These are phyloP conservation scores for Drosophila prosaltans DNA, from an alignment of 1,140 invertebrate genomes.

Conservation along the genomic window DNA sequence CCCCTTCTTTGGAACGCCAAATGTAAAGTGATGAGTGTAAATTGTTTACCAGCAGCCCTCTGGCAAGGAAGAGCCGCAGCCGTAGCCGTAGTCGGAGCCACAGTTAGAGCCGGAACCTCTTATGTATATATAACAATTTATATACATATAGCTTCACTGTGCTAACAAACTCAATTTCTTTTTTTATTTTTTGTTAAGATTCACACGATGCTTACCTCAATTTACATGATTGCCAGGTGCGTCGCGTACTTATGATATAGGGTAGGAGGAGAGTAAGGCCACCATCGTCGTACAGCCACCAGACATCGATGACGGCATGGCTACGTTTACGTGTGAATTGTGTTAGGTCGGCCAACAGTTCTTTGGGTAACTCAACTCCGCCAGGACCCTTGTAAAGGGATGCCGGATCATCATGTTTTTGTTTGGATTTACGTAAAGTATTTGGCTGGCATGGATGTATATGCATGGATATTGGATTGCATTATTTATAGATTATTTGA, in stretches of 20 bases:
- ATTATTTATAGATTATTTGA: not conserved
- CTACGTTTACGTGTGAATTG: slow-evolving; percentile 90
- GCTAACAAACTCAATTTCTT: not conserved
- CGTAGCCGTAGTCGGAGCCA: not conserved
- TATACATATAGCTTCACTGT: not conserved
- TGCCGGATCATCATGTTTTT: slow-evolving; percentile 79
- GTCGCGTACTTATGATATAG: slow-evolving; percentile 94
- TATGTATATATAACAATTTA: too few species aligned
- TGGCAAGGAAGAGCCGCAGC: not conserved
- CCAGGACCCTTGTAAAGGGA: slow-evolving; percentile 83
- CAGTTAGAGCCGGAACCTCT: too few species aligned
- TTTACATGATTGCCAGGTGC: slow-evolving; percentile 93
- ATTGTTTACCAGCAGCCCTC: not conserved
- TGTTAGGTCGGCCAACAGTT: slow-evolving; percentile 87
- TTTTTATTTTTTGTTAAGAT: slow-evolving; percentile 1
- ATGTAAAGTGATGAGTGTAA: slow-evolving; percentile 15
- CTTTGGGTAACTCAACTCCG: slow-evolving; percentile 85
- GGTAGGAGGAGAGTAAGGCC: slow-evolving; percentile 92
- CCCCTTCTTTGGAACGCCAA: not conserved
- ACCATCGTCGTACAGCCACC: slow-evolving; percentile 99
- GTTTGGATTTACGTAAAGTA: slow-evolving; percentile 81
- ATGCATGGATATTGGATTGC: too few species aligned
- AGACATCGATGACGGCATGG: slow-evolving; percentile 95
- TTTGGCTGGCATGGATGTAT: slow-evolving; percentile 43
- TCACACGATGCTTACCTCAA: slow-evolving; percentile 85